These are phyloP conservation scores for Plebejus melissa DNA, from an alignment of 2,888 invertebrate genomes.

Conservation along the genomic window DNA sequence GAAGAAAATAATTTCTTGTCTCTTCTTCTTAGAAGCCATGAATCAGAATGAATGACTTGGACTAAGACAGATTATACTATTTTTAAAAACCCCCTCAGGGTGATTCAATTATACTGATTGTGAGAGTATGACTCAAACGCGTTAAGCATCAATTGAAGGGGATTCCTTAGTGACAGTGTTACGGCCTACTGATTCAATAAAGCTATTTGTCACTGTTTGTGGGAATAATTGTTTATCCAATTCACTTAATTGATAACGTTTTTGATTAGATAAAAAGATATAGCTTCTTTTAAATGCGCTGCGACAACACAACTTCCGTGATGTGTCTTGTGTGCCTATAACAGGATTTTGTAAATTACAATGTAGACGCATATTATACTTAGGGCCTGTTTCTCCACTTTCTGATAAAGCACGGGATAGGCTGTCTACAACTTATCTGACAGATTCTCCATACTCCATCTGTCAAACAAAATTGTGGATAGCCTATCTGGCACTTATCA, in stretches of 20 bases:
- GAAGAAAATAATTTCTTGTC: neutral
- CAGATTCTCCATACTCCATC: no score
- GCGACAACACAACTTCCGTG: no score
- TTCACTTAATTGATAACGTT: neutral
- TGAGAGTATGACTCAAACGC: slow-evolving; percentile 10
- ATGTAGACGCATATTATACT: no score
- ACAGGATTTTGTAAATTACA: neutral
- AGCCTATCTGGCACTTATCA: no score
- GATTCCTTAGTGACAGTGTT: neutral
- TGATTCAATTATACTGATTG: slow-evolving; percentile 10
- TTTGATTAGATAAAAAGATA: neutral
- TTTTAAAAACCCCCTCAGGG: neutral
- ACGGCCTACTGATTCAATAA: slow-evolving; percentile 15
- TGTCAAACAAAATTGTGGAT: no score
- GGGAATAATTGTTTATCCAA: neutral
- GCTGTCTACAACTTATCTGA: no score
- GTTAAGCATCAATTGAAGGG: slow-evolving; percentile 9
- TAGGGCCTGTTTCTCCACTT: no score
- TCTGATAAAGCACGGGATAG: no score
- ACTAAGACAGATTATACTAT: neutral
- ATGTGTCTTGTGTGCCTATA: neutral
- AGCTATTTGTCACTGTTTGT: slow-evolving; percentile 3
- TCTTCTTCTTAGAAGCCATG: neutral
- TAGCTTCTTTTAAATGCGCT: neutral
- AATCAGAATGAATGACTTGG: neutral